These are phyloP conservation scores for Pararge aegeria DNA, from an alignment of 1,140 invertebrate species.

Conservation along the genomic window DNA sequence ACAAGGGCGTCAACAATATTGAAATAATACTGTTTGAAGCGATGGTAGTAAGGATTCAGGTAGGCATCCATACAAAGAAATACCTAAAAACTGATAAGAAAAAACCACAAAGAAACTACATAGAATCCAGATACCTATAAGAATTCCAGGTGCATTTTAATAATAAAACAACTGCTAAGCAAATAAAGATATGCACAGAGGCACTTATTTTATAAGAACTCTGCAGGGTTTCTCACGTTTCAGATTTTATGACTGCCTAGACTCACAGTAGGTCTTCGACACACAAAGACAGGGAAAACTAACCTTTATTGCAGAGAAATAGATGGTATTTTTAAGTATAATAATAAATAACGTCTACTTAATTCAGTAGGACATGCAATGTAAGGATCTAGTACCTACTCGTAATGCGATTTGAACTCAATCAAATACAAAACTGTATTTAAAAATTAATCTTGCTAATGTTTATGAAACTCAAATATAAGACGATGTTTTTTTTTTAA, in stretches of 20 bases:
- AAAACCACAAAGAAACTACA: too few relatives aligned
- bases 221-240: conserved; percentile 61
- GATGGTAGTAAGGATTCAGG: too few relatives aligned
- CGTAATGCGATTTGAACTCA: neutral
- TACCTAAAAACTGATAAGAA: too few relatives aligned
- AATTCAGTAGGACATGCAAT: conserved; percentile 2
- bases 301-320: neutral
- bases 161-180: conserved; percentile 52
- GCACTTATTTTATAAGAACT: conserved; percentile 57
- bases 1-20: too few relatives aligned
- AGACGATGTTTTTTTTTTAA: too few relatives aligned
- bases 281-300: neutral
- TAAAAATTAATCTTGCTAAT: too few relatives aligned
- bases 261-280: conserved; percentile 18
- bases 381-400: neutral
- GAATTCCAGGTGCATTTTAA: conserved; percentile 31
- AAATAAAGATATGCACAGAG: conserved; percentile 54
- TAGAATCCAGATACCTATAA: neutral
- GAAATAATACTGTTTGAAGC: too few relatives aligned
- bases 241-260: conserved; percentile 50
- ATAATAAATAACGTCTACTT: neutral
- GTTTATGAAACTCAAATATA: too few relatives aligned
- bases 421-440: too few relatives aligned
- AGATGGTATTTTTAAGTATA: neutral
- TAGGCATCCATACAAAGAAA: too few relatives aligned